Percentiles rank a stretch among this genome's conserved stretches.
These are phyloP conservation scores for Epinephelus coioides DNA, from an alignment of 2,797 vertebrate genomes.

Conservation along the genomic window DNA sequence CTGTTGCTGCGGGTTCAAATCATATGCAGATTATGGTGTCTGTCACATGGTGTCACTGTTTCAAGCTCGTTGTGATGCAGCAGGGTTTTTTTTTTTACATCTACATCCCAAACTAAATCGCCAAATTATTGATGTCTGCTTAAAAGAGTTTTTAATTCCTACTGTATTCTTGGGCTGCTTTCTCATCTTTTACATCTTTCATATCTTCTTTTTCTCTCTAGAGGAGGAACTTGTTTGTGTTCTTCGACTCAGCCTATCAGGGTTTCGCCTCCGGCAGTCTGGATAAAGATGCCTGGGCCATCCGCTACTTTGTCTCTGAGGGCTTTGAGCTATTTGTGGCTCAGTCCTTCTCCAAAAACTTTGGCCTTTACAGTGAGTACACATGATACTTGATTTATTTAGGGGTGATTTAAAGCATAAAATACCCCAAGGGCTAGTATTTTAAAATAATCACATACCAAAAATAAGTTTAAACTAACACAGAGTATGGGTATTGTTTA, in stretches of 20 bases:
- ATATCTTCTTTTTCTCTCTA: slow-evolving; percentile 56
- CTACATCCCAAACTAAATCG: not conserved
- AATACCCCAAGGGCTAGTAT: accelerated
- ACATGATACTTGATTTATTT: not conserved
- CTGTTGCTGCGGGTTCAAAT: not conserved
- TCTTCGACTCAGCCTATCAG: slow-evolving; percentile 99
- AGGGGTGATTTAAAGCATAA: not conserved
- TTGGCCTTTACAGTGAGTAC: slow-evolving; percentile 97
- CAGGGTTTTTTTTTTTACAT: too few species aligned
- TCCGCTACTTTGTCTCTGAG: slow-evolving; percentile 95
- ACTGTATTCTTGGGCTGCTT: not conserved
- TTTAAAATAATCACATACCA: too few species aligned
- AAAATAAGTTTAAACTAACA: not conserved
- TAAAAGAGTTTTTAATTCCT: not conserved
- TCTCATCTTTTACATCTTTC: not conserved
- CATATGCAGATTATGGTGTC: too few species aligned
- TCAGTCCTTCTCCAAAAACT: slow-evolving; percentile 99
- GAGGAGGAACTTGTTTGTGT: slow-evolving; percentile 93
- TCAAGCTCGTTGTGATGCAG: not conserved
- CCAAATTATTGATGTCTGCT: not conserved
- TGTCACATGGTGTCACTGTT: not conserved
- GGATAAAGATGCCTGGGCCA: slow-evolving; percentile 95
- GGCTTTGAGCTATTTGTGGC: slow-evolving; percentile 96
- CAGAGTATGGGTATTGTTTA: not conserved
- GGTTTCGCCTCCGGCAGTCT: slow-evolving; percentile 96